These are phyloP conservation scores for Eremophila alpestris DNA, from an alignment of 2,797 vertebrate species.

Conservation along the genomic window DNA sequence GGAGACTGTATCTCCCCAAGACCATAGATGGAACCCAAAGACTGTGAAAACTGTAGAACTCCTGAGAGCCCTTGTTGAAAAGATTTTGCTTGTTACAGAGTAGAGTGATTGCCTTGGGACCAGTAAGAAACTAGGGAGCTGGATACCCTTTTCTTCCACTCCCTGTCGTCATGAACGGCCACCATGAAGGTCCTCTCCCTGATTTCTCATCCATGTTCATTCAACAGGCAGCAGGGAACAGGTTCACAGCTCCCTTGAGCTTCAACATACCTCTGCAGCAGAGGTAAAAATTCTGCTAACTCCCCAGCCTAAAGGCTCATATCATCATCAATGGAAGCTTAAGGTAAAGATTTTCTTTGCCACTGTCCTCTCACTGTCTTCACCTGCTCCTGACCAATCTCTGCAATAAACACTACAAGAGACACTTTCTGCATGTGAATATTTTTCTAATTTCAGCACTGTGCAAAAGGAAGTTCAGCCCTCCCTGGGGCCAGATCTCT, in stretches of 20 bases:
- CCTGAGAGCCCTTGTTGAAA: background rate
- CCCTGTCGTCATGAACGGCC: rapidly evolving
- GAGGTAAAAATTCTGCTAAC: background rate
- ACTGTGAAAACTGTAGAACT: background rate
- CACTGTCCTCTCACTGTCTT: background rate
- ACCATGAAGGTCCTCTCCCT: background rate
- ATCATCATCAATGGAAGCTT: background rate
- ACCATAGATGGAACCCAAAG: background rate
- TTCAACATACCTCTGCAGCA: background rate
- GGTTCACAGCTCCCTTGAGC: background rate
- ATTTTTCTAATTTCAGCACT: background rate
- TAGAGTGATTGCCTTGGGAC: background rate
- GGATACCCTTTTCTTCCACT: background rate
- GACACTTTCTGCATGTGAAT: background rate
- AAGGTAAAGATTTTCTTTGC: background rate
- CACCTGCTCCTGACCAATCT: background rate
- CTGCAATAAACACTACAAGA: background rate
- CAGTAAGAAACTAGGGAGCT: background rate
- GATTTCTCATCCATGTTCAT: rapidly evolving
- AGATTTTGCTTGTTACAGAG: background rate
- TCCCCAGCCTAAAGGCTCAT: background rate
- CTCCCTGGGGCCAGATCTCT: background rate
- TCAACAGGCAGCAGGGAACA: rapidly evolving
- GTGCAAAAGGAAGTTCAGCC: background rate
- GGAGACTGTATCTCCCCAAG: background rate